Conservation (phyloP, 2,888 invertebrate genomes). For the Ctenicera cuprea region DNA sequence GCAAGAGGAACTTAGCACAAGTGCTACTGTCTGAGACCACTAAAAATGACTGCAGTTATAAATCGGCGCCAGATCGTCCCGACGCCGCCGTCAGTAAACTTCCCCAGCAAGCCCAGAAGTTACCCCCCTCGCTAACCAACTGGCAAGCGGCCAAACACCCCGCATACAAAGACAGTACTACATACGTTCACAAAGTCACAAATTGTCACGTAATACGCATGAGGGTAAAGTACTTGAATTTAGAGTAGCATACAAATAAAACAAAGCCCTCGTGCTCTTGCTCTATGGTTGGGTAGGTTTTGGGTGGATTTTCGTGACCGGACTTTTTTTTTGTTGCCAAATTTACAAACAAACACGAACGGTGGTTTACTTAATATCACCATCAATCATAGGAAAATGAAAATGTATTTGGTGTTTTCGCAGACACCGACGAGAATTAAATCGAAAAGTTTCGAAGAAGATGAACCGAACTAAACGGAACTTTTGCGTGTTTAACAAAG, state of each 20-base stretch:
- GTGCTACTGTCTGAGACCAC: constrained; percentile 62
- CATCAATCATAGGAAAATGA: too few species aligned
- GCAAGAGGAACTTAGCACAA: constrained; percentile 27
- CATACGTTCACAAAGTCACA: constrained; percentile 49
- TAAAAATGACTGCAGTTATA: constrained; percentile 59
- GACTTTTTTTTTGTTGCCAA: neutral
- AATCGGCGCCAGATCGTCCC: constrained; percentile 73
- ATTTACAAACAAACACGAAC: neutral
- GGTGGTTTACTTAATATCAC: too few species aligned
- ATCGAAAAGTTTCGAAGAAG: neutral
- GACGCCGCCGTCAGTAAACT: constrained; percentile 67
- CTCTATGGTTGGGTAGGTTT: neutral
- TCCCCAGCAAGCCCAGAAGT: constrained; percentile 56
- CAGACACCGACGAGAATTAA: neutral
- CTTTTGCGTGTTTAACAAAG: constrained; percentile 19
- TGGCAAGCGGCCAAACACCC: constrained; percentile 57
- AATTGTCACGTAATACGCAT: constrained; percentile 51
- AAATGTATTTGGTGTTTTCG: too few species aligned
- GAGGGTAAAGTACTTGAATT: constrained; percentile 35
- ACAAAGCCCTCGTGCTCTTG: neutral
- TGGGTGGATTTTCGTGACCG: neutral
- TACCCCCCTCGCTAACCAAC: constrained; percentile 49
- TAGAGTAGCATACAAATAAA: constrained; percentile 25
- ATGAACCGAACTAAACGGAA: neutral
- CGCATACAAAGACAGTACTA: constrained; percentile 45